Conservation (phyloP, 2,113 vertebrate species). For the Malaclemys terrapin region DNA sequence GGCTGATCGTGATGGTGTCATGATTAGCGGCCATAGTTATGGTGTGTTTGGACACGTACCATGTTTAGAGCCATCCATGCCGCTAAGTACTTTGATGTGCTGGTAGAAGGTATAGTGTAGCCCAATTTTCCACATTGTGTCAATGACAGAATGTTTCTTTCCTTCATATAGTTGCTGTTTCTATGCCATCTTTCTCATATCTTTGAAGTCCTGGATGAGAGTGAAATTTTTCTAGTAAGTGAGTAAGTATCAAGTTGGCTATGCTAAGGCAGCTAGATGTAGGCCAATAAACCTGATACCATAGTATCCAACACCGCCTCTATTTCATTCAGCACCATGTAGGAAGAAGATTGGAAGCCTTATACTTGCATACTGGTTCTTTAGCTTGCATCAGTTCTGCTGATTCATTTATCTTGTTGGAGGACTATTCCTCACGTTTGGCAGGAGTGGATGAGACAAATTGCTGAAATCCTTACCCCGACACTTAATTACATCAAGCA, state of each 20-base stretch:
- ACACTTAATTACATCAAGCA: constrained; percentile 4
- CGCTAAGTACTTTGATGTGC: neutral
- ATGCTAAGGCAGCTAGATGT: neutral
- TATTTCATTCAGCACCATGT: neutral
- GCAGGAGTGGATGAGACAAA: neutral
- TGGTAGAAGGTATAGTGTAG: neutral
- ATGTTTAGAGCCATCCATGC: neutral
- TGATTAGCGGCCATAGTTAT: neutral
- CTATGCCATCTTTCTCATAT: neutral
- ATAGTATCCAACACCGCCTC: neutral
- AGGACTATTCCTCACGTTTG: neutral
- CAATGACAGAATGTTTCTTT: neutral
- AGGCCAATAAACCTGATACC: neutral
- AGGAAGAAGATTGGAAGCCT: neutral
- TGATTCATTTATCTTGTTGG: neutral
- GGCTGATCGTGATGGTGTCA: neutral
- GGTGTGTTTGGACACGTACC: neutral
- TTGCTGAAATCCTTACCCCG: neutral
- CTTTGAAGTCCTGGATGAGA: neutral
- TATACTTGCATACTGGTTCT: neutral
- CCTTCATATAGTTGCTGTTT: neutral
- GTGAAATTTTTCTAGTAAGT: neutral
- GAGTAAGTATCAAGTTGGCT: neutral
- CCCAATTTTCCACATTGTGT: neutral
- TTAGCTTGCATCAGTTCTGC: fast-evolving